These are phyloP conservation scores for Ciconia boyciana DNA, from an alignment of 2,113 vertebrate genomes.

Conservation along the genomic window DNA sequence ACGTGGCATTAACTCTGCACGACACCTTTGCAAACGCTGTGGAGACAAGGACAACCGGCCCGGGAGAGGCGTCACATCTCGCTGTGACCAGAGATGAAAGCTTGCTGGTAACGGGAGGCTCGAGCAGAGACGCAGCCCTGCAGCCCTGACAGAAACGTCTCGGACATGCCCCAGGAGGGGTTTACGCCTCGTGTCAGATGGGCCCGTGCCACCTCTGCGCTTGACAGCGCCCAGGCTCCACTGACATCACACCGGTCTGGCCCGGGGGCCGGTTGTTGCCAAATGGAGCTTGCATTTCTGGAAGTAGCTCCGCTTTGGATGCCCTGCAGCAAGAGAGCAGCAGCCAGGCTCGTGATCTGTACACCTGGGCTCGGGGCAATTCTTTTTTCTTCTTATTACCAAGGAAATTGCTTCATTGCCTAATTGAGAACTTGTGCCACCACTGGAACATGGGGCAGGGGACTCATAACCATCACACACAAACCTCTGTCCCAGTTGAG, in stretches of 20 bases:
- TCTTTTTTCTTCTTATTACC: neutral
- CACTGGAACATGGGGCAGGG: neutral
- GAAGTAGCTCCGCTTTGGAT: neutral
- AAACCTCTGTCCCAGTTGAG: neutral
- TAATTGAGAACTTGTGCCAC: neutral
- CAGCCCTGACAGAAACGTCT: neutral
- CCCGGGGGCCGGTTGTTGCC: neutral
- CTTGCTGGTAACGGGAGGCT: neutral
- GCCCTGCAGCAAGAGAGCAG: no score
- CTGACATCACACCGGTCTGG: neutral
- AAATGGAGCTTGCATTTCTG: no score
- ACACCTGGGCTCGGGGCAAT: neutral
- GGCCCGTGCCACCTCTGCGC: neutral
- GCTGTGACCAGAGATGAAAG: neutral
- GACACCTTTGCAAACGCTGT: neutral
- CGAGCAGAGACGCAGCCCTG: neutral
- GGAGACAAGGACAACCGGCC: neutral
- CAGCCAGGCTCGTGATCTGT: neutral
- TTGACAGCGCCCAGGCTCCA: neutral
- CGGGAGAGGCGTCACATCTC: neutral
- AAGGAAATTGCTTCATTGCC: neutral
- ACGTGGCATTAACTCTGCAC: no score
- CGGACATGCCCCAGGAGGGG: neutral
- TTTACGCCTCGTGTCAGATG: fast-evolving
- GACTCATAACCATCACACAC: no score